phyloP scores from a whole-genome alignment of 2,113 vertebrate species.

The Pygathrix nemaeus region DNA sequence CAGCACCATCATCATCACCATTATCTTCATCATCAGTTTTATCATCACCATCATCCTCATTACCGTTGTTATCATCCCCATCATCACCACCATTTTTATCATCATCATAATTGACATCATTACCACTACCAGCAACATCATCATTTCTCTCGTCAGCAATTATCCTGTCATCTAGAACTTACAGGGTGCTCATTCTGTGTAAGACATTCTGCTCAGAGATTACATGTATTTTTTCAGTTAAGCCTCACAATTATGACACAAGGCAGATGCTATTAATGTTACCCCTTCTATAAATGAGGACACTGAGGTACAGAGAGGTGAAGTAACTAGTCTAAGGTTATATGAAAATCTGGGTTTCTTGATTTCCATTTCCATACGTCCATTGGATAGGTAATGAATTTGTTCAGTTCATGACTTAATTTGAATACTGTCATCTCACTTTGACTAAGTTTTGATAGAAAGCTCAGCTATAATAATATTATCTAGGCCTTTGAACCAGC shows the following conservation, averaged over 20 bases:
- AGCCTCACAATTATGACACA: rapidly evolving
- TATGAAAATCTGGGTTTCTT: neutral
- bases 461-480: neutral
- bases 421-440: neutral
- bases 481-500: no score
- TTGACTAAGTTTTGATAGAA: neutral
- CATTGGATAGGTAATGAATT: neutral
- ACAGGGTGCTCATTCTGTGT: neutral
- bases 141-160: rapidly evolving
- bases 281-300: neutral
- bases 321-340: neutral
- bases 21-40: neutral
- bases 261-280: neutral
- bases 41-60: neutral
- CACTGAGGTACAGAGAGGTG: neutral
- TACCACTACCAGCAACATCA: neutral
- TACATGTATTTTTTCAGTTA: rapidly evolving
- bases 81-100: rapidly evolving
- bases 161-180: rapidly evolving
- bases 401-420: neutral
- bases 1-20: neutral
- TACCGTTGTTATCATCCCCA: no score
- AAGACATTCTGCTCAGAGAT: neutral
- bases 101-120: neutral
- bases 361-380: neutral